Conservation (phyloP, 2,888 invertebrate genomes). For the Drosophila aldrichi region DNA sequence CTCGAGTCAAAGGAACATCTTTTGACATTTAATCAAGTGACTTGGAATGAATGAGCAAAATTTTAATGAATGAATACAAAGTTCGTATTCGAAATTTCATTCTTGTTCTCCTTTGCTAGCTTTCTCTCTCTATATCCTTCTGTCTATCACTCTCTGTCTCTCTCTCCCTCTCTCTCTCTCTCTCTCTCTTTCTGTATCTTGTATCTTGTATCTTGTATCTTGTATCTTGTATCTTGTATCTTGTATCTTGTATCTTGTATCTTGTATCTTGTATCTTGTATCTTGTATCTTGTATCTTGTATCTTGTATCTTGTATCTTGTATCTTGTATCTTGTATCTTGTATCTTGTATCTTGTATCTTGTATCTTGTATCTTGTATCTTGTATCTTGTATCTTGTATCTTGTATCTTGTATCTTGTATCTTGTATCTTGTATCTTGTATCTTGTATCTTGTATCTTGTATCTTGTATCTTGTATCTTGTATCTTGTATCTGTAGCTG, state of each 20-base stretch:
- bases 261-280: neutral
- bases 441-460: neutral
- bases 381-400: neutral
- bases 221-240: neutral
- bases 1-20: constrained; percentile 1
- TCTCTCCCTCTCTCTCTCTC: neutral
- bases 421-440: neutral
- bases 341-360: neutral
- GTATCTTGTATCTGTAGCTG: neutral
- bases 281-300: neutral
- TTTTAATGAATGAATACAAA: constrained; percentile 5
- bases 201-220: neutral
- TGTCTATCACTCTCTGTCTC: neutral
- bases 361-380: neutral
- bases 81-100: neutral
- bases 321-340: neutral
- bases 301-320: neutral
- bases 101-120: neutral
- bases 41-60: constrained; percentile 2
- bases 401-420: neutral
- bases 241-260: neutral
- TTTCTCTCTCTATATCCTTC: neutral
- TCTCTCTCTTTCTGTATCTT: neutral
- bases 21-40: constrained; percentile 12
- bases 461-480: neutral